Evolutionary conservation across 1,140 invertebrate genomes (phyloP), one percentile per base, ranked within the genome.

Genomic region (Drepana arcuata): DNA sequence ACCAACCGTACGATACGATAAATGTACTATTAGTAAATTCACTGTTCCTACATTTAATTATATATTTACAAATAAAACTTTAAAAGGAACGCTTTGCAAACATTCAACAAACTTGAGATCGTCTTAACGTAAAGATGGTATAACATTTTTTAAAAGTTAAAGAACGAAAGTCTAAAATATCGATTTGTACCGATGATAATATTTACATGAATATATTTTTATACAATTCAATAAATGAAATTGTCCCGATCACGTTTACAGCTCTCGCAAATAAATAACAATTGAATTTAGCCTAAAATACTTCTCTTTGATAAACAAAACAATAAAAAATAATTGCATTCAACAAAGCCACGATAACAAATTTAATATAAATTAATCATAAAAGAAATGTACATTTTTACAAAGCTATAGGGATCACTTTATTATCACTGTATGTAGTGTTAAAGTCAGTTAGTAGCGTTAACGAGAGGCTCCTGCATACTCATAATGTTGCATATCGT

Each of bases 41-140:
- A 78, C 63, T 70, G 75, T 75, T 58, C 70, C 72, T 81, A 81
- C 64, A 65, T 65, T 73, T 70, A 69, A 78, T 56, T 52, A 73
- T 67, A 81, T 81, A 81, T 79, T 75, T 81, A 81, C 77, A 81
- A 77, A 81, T 81, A 81, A 81, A 81, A 77, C 72, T 79, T 81
- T 81, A 77, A 80, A 80, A 81, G 74, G 77, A 81, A 81, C 77
- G 77, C 77, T 81, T 81, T 77, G 77, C 70, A 81, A 81, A 81
- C 74, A 81, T 81, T 77, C 74, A 81, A 77, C 74, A 81, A 79
- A 81, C 70, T 78, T 82, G 74, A 82, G 78, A 82, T 82, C 78
- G 73, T 78, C 74, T 79, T 81, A 79, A 78, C 66, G 66, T 81
- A 81, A 73, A 70, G 72, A 79, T 79, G 78, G 74, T 82, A 79